Base-by-base conservation (phyloP, 2,888 invertebrate genomes). In the Tuta absoluta region DNA sequence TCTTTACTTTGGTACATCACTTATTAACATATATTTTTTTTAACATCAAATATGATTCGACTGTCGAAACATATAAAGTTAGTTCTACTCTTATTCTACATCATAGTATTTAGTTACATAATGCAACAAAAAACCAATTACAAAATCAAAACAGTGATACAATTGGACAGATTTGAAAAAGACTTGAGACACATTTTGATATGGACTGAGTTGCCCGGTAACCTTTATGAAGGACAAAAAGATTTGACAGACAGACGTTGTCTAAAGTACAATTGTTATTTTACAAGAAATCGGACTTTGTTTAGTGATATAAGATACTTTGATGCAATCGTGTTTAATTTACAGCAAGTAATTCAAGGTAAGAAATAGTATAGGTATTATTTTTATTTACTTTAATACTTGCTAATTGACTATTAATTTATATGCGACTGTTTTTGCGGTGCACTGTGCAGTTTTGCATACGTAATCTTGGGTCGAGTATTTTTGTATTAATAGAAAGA, bases 251-350 rank as follows among this genome's bases (percentile, higher is more conserved):
- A 72, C 0, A 68, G 73, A 17, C 76, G 75, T 2, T 91, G 90
- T 66, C 48, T 65, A 1, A 58, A 71, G 23, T 68, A 73, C 0
- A 91, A 89, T 67, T 90, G 91, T 67, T 89, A 82, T 70, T 71
- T 90, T 0, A 87, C 87, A 0, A 75, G 65, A 19, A 85, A 91
- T 45, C 78, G 74, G 66, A 80, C 68, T n/a, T 68, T 85, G 1
- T 79, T 84, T 1, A 68, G 72, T 0, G 84, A 85, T 67, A 4
- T 81, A 0, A 76, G 85, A 33, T 82, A 86, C 64, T 91, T 86
- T 38, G 91, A 91, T 67, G 85, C 79, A 0, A 73, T 91, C 1
- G 68, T 91, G 10, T 91, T 90, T 56, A 83, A 85, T 72, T 68
- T 78, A 11, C 77, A 81, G 17, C 56, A 56, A 56, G 56, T 56